A percentile compares a stretch with the other conserved stretches of the same genome.
phyloP scores from a whole-genome alignment of 64 coral and sea anemone genomes.

The Trachythela sp. region DNA sequence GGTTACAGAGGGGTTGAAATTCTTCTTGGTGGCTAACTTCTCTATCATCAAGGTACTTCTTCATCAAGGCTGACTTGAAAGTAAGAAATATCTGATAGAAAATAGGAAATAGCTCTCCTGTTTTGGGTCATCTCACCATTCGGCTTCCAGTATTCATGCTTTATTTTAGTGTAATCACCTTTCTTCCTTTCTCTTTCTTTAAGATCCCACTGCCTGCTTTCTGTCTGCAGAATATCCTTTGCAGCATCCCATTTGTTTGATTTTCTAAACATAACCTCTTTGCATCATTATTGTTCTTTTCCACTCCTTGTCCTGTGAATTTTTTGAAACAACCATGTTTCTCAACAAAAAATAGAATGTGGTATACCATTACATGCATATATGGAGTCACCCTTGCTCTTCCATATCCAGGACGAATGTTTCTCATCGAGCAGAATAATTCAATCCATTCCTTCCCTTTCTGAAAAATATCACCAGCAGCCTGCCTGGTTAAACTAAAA shows the following conservation, averaged over 20 bases:
- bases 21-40: no score
- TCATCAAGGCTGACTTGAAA: no score
- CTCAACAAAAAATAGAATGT: no score
- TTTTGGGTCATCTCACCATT: no score
- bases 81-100: no score
- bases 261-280: not conserved
- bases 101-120: no score
- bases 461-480: not conserved
- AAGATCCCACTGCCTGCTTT: not conserved
- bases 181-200: constrained; percentile 20
- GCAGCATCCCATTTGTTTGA: constrained; percentile 35
- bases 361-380: no score
- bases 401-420: not conserved
- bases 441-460: constrained; percentile 36
- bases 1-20: no score
- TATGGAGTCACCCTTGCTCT: constrained; percentile 24
- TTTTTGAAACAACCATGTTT: no score
- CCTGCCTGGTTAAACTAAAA: not conserved
- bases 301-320: no score
- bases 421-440: constrained; percentile 27
- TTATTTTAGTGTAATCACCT: constrained; percentile 21
- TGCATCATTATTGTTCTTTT: no score
- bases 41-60: no score
- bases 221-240: not conserved
- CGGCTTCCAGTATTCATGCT: constrained; percentile 6